Evolutionary conservation across 2,113 vertebrate species (phyloP).

Genomic region (Hepsetus odoe): DNA sequence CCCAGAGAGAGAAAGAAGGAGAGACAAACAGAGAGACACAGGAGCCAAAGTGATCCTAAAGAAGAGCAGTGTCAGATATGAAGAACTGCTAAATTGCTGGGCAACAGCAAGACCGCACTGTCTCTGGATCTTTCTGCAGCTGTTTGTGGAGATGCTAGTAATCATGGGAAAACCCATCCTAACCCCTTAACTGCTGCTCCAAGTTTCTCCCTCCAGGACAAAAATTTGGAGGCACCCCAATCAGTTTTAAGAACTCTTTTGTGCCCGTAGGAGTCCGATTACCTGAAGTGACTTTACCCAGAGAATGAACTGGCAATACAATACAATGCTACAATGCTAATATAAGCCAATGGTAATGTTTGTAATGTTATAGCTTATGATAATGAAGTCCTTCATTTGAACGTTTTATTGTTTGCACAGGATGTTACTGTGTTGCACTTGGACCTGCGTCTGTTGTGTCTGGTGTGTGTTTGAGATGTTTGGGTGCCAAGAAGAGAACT

Average conservation of each 20-base stretch:
- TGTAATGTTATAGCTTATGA: not conserved
- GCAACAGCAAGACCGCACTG: not conserved
- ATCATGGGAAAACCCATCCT: not conserved
- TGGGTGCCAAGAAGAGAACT: not conserved
- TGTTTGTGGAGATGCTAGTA: not conserved
- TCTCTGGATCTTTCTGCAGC: not conserved
- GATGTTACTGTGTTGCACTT: not conserved
- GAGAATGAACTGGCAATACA: not conserved
- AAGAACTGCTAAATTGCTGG: not conserved
- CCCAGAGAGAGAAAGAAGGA: slow-evolving; percentile 36
- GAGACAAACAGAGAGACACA: not conserved
- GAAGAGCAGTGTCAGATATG: not conserved
- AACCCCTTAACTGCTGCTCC: not conserved
- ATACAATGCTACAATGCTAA: not conserved
- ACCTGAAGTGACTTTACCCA: not conserved
- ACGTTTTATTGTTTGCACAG: not conserved
- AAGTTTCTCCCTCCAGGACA: not conserved
- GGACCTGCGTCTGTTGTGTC: not conserved
- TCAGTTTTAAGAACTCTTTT: not conserved
- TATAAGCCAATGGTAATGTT: not conserved
- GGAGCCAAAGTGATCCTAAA: slow-evolving; percentile 9
- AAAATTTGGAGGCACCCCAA: not conserved
- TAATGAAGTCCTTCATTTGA: not conserved
- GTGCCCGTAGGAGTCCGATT: not conserved
- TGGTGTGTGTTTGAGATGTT: not conserved